Evolutionary conservation across 2,888 invertebrate genomes (phyloP).

Genomic region (Yponomeuta plumbellus): DNA sequence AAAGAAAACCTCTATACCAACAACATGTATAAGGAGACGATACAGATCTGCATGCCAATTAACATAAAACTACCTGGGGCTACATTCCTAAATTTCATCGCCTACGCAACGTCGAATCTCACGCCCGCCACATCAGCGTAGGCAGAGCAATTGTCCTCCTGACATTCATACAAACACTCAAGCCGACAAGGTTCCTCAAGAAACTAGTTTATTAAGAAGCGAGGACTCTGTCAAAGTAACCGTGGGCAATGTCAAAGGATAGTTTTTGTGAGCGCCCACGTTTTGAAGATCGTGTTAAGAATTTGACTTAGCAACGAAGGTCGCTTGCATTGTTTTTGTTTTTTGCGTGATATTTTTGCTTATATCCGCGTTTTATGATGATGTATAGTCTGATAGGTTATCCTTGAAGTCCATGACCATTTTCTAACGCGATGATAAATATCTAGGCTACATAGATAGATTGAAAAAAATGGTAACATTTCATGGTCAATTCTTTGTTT

Average conservation of each 20-base stretch:
- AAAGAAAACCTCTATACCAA: constrained; percentile 11
- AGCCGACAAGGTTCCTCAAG: constrained; percentile 49
- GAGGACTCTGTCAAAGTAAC: constrained; percentile 49
- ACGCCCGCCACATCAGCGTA: constrained; percentile 47
- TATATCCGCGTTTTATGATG: constrained; percentile 10
- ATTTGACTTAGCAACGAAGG: constrained; percentile 72
- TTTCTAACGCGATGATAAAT: not conserved
- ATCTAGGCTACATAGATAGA: not conserved
- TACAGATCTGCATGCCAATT: constrained; percentile 29
- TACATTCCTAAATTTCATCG: constrained; percentile 57
- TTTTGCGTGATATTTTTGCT: not conserved
- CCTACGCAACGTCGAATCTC: constrained; percentile 42
- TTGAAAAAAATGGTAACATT: not conserved
- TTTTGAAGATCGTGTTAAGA: constrained; percentile 39
- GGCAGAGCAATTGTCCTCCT: constrained; percentile 67
- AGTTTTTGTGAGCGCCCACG: constrained; percentile 74
- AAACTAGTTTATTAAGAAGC: not conserved
- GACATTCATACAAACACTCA: constrained; percentile 46
- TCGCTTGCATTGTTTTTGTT: constrained; percentile 67
- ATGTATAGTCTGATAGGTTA: not conserved
- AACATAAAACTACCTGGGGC: constrained; percentile 54
- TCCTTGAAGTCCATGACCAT: constrained; percentile 7
- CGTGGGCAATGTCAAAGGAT: constrained; percentile 67
- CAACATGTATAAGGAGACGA: constrained; percentile 6
- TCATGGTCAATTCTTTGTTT: not conserved